Evolutionary conservation across 2,797 vertebrate species (phyloP).

Genomic region (Gallinago stenura): DNA sequence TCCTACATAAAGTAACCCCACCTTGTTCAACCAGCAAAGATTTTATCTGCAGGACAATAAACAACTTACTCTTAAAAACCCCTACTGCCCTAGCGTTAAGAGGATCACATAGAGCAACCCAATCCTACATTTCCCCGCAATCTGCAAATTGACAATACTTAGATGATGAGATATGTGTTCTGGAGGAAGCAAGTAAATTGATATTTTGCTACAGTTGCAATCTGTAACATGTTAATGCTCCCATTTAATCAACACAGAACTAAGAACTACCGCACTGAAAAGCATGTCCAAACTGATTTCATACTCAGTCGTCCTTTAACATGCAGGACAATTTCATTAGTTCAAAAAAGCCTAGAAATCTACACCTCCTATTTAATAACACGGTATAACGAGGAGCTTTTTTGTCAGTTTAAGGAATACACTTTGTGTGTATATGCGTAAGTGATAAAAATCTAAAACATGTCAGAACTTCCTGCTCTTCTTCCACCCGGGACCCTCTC

Average conservation of each 20-base stretch:
- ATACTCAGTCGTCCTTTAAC: conserved; percentile 16
- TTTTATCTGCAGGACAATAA: not conserved
- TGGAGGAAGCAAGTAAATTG: conserved; percentile 26
- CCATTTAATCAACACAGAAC: conserved; percentile 29
- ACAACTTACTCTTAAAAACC: not conserved
- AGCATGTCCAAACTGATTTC: conserved; percentile 42
- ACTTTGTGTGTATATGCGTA: not conserved
- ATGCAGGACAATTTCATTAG: conserved; percentile 27
- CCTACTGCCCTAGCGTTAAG: not conserved
- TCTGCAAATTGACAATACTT: conserved; percentile 33
- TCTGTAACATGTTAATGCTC: not conserved
- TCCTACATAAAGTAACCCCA: not conserved
- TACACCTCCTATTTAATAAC: not conserved
- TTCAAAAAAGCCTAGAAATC: not conserved
- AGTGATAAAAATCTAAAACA: not conserved
- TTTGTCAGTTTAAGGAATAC: not conserved
- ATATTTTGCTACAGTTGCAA: conserved; percentile 24
- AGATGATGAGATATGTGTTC: conserved; percentile 1
- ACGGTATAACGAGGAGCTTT: not conserved
- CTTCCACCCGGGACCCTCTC: not conserved
- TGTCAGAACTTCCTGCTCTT: not conserved
- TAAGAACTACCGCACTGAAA: conserved; percentile 11
- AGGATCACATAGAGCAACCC: not conserved
- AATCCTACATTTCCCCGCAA: conserved; percentile 7
- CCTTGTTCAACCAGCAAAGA: not conserved